Percentiles rank a stretch among this genome's conserved stretches.
Conservation (phyloP, 2,888 invertebrate genomes). For the Nycteola revayana region DNA sequence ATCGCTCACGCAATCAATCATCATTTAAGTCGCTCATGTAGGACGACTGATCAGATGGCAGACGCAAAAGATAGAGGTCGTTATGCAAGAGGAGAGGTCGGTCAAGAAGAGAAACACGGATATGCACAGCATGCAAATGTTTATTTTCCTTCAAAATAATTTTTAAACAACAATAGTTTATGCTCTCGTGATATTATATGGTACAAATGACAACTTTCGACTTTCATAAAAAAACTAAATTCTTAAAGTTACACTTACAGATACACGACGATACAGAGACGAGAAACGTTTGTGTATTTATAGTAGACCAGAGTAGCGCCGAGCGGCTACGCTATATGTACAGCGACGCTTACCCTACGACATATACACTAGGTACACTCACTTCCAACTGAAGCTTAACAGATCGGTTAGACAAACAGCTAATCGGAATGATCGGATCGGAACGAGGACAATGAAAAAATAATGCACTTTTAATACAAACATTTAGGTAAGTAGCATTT, state of each 20-base stretch:
- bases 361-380: too few relatives aligned
- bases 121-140: conserved; percentile 75
- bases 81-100: conserved; percentile 2
- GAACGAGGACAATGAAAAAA: too few relatives aligned
- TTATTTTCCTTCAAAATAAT: conserved; percentile 78
- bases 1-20: too few relatives aligned
- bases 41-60: too few relatives aligned
- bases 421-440: too few relatives aligned
- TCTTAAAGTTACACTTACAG: conserved; percentile 52
- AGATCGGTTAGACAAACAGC: too few relatives aligned
- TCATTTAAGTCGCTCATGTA: too few relatives aligned
- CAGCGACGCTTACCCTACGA: too few relatives aligned
- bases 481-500: too few relatives aligned
- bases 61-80: conserved; percentile 39
- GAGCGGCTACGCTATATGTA: too few relatives aligned
- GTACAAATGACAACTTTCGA: conserved; percentile 77
- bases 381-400: too few relatives aligned
- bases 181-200: conserved; percentile 62
- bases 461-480: too few relatives aligned
- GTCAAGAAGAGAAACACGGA: conserved; percentile 42
- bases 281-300: conserved; percentile 15
- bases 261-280: conserved; percentile 27
- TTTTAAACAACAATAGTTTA: conserved; percentile 76
- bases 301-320: conserved; percentile 5
- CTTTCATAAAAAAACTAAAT: conserved; percentile 76